phyloP scores from a whole-genome alignment of 2,888 invertebrate genomes.

The Julus scanicus region DNA sequence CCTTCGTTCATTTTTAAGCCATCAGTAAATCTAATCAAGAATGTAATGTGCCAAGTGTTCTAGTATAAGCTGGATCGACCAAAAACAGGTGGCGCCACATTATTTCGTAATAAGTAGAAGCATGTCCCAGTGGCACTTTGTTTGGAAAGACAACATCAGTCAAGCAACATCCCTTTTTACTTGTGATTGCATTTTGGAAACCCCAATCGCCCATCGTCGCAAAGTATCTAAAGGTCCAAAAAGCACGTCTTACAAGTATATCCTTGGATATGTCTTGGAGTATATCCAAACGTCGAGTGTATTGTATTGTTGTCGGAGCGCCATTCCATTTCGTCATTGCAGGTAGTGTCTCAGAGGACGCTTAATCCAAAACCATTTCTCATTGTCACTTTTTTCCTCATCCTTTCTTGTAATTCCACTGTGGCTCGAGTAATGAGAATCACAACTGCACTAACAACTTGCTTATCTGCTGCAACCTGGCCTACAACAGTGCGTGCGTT shows the following conservation, averaged over 20 bases:
- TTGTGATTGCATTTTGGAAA: conserved; percentile 12
- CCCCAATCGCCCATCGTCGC: conserved; percentile 4
- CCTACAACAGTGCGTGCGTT: neutral
- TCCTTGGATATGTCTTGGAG: too few species aligned
- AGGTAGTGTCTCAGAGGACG: conserved; percentile 35
- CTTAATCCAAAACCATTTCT: conserved; percentile 36
- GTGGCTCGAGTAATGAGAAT: conserved; percentile 36
- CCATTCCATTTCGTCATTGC: conserved; percentile 22
- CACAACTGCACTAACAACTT: conserved; percentile 42
- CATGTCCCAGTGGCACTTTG: neutral
- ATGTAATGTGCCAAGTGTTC: neutral
- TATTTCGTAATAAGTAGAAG: neutral
- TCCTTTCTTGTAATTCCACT: conserved; percentile 36
- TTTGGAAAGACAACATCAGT: conserved; percentile 28
- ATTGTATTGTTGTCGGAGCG: conserved; percentile 8
- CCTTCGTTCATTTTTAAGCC: neutral
- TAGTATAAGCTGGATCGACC: neutral
- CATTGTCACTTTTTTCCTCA: neutral
- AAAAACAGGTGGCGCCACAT: neutral
- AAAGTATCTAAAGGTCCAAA: neutral
- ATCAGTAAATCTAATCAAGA: neutral
- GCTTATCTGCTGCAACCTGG: conserved; percentile 30
- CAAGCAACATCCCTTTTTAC: neutral
- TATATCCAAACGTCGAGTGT: neutral
- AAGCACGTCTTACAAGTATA: neutral